Evolutionary conservation across 2,113 vertebrate species (phyloP).

Genomic region (Caranx ignobilis): DNA sequence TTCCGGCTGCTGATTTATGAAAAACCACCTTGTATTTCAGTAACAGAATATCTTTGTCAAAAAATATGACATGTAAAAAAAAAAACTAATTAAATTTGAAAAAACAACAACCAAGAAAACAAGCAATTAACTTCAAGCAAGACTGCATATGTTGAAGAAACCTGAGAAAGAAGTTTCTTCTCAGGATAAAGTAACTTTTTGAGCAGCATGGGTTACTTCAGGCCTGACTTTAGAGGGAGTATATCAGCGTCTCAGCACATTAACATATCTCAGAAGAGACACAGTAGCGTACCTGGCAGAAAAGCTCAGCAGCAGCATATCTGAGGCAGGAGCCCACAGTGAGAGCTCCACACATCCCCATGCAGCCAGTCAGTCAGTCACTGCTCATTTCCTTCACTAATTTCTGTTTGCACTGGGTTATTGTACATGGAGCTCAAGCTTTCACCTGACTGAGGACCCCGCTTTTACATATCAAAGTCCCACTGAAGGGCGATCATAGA

Average conservation of each 20-base stretch:
- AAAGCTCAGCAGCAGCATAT: not conserved
- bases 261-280: not conserved
- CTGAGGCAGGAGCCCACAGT: not conserved
- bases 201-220: not conserved
- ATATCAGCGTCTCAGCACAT: not conserved
- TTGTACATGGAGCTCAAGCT: slow-evolving; percentile 17
- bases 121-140: not conserved
- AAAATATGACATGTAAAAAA: too few relatives aligned
- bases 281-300: not conserved
- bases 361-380: slow-evolving; percentile 26
- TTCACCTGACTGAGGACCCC: not conserved
- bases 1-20: too few relatives aligned
- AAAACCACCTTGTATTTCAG: too few relatives aligned
- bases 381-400: slow-evolving; percentile 3
- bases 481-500: slow-evolving; percentile 29
- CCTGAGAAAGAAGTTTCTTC: not conserved
- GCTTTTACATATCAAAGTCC: slow-evolving; percentile 22
- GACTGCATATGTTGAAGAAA: not conserved
- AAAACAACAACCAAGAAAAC: too few relatives aligned
- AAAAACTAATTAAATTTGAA: too few relatives aligned
- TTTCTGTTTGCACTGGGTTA: slow-evolving; percentile 33
- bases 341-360: slow-evolving; percentile 3
- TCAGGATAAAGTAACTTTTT: not conserved
- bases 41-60: too few relatives aligned
- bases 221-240: not conserved